phyloP scores from a whole-genome alignment of 2,888 invertebrate genomes.

The Hemistola chrysoprasaria region DNA sequence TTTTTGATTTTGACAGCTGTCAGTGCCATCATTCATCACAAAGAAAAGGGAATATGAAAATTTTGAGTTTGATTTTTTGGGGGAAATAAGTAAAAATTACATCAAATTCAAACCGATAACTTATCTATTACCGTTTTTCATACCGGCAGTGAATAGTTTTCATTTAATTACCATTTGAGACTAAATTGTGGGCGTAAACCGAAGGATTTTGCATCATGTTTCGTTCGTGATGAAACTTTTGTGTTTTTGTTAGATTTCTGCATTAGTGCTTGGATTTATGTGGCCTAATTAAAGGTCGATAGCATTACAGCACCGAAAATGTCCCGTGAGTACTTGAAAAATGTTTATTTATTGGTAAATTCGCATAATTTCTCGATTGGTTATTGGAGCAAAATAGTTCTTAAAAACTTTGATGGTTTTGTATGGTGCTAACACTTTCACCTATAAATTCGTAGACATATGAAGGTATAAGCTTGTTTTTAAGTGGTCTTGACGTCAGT shows the following conservation, averaged over 20 bases:
- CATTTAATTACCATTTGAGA: too few relatives aligned
- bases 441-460: slow-evolving; percentile 2
- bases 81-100: too few relatives aligned
- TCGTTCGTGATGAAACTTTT: slow-evolving; percentile 21
- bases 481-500: slow-evolving; percentile 1
- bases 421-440: slow-evolving; percentile 10
- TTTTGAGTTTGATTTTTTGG: too few relatives aligned
- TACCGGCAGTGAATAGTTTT: too few relatives aligned
- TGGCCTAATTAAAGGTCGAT: slow-evolving; percentile 61
- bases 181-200: not conserved
- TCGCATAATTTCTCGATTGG: too few relatives aligned
- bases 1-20: not conserved
- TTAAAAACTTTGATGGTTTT: too few relatives aligned
- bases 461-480: slow-evolving; percentile 6
- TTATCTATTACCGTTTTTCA: too few relatives aligned
- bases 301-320: slow-evolving; percentile 35
- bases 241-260: slow-evolving; percentile 37
- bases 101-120: too few relatives aligned
- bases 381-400: too few relatives aligned
- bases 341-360: slow-evolving; percentile 4
- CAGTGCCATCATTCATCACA: not conserved
- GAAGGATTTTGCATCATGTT: slow-evolving; percentile 9
- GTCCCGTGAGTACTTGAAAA: slow-evolving; percentile 34
- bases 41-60: not conserved
- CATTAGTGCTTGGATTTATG: slow-evolving; percentile 37